Base-by-base conservation (phyloP, 1,140 invertebrate genomes). In the Papilio helenus region DNA sequence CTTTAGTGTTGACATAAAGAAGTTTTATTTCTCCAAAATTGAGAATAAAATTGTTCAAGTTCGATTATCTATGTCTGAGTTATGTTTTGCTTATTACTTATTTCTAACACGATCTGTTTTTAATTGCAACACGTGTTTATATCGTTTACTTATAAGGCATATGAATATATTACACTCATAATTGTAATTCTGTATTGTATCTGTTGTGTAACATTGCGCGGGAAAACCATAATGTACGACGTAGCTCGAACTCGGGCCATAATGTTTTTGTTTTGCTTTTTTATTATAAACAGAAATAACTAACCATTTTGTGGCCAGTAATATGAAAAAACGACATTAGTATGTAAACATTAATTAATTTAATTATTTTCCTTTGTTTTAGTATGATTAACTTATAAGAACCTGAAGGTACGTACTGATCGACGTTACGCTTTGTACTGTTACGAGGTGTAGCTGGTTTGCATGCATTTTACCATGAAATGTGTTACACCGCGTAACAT, bases 141-240 rank as follows among this genome's bases (percentile, higher is more conserved):
- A 61, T 26, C 23, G 18, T 26, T 61, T 4, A 26, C 58, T 23
- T 29, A 65, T 29, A 65, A 26, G 61, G 61, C 12, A 65, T 65
- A 12, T 65, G 61, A 65, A 65, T 65, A 65, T 2, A 65, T 65
- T 29, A 65, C 14, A 65, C 61, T 16, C 0, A 34, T 26, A 29
- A 34, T 65, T 29, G 23, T 29, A 16, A 65, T 65, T 29, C 61
- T 29, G 26, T 65, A 29, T 65, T 34, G 61, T 65, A 65, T 23
- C 10, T 65, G 61, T 65, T 65, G 61, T 65, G 61, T 65, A 65
- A 65, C 61, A 16, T 65, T 65, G 26, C 61, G 61, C 61, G 61
- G 61, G 61, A 65, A 65, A 65, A 65, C 23, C 61, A 29, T 65
- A 23, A 34, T 65, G 61, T 65, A 65, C 61, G 61, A 29, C 61